Evolutionary conservation across 2,797 vertebrate species (phyloP).

Genomic region (Vespertilio murinus): DNA sequence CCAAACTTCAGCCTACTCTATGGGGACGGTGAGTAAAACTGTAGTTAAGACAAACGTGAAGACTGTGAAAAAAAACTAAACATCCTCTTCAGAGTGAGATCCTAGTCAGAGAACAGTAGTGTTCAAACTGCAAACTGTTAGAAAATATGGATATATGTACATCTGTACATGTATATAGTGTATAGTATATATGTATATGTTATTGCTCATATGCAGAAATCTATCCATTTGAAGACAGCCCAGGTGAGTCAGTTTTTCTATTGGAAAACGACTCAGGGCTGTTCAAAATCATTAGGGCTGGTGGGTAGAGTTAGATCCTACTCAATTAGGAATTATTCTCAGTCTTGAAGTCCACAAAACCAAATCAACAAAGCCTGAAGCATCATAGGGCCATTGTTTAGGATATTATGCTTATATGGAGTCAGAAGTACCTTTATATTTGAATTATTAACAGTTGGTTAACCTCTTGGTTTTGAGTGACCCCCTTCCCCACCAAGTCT

Average conservation of each 20-base stretch:
- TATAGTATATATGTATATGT: conserved; percentile 79
- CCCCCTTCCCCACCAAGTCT: neutral
- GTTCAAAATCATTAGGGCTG: conserved; percentile 67
- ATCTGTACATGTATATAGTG: conserved; percentile 79
- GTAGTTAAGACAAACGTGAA: conserved; percentile 33
- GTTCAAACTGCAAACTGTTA: conserved; percentile 74
- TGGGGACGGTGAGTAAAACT: conserved; percentile 72
- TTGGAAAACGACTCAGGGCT: conserved; percentile 56
- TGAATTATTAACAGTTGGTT: conserved; percentile 50
- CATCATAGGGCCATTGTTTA: neutral
- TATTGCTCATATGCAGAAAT: conserved; percentile 79
- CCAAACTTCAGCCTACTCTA: conserved; percentile 78
- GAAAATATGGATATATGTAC: conserved; percentile 77
- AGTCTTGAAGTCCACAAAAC: conserved; percentile 41
- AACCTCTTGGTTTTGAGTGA: conserved; percentile 67
- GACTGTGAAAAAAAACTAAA: conserved; percentile 59
- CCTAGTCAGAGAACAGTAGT: conserved; percentile 51
- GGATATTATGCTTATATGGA: conserved; percentile 18
- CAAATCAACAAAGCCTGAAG: conserved; percentile 50
- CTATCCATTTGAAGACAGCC: conserved; percentile 76
- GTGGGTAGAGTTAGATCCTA: conserved; percentile 20
- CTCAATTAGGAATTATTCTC: conserved; percentile 33
- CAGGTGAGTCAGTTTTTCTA: conserved; percentile 53
- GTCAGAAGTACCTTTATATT: conserved; percentile 43
- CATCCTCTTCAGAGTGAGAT: conserved; percentile 50